A percentile compares a stretch with the other conserved stretches of the same genome.
Conservation (phyloP, 2,113 vertebrate genomes). For the Acrocephalus kingi region DNA sequence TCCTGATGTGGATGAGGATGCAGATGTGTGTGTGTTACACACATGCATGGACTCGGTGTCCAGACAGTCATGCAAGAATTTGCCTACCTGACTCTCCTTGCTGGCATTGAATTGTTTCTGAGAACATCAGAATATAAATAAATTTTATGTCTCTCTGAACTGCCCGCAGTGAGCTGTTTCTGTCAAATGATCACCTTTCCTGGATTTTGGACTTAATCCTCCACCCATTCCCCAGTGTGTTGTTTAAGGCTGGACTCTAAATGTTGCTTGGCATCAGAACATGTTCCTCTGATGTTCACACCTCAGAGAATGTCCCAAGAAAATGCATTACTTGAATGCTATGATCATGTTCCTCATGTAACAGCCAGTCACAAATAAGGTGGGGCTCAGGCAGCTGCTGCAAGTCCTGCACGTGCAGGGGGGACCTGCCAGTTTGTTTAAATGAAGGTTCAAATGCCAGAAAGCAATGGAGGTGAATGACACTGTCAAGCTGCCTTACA, state of each 20-base stretch:
- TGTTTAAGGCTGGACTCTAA: neutral
- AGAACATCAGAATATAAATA: neutral
- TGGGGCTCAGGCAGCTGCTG: neutral
- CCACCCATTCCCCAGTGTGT: neutral
- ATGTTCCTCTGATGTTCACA: neutral
- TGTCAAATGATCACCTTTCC: neutral
- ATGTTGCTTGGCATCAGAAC: neutral
- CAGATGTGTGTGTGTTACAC: neutral
- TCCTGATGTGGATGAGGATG: neutral
- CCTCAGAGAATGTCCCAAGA: neutral
- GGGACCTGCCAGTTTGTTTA: neutral
- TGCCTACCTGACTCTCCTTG: neutral
- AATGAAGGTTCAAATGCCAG: neutral
- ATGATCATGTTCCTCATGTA: neutral
- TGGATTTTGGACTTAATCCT: neutral
- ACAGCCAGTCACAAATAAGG: neutral
- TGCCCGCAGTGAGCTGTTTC: neutral
- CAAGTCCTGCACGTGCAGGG: neutral
- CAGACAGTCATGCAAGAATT: neutral
- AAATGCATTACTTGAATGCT: neutral
- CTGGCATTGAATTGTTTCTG: neutral
- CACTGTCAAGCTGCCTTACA: slow-evolving; percentile 12
- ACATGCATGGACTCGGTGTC: neutral
- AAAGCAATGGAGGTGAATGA: neutral
- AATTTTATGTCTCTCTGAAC: neutral